These are phyloP conservation scores for Paradisaea rubra DNA, from an alignment of 2,113 vertebrate genomes.

Conservation along the genomic window DNA sequence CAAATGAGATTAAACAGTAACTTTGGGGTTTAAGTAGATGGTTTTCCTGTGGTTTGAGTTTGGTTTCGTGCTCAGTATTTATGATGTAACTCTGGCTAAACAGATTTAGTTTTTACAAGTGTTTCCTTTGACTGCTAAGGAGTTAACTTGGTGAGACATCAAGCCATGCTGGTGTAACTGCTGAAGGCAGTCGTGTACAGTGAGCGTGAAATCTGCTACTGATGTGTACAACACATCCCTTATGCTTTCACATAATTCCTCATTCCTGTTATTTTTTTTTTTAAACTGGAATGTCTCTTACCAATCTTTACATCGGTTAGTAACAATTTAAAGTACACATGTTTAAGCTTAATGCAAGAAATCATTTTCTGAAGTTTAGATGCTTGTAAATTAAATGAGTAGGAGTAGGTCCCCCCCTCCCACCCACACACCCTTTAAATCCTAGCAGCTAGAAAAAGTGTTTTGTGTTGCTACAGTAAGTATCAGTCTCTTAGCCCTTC, in stretches of 20 bases:
- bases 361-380: constrained; percentile 31
- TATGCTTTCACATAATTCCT: background rate
- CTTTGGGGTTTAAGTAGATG: background rate
- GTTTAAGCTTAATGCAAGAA: constrained; percentile 48
- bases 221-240: background rate
- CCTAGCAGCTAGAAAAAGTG: constrained; percentile 53
- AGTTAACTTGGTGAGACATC: background rate
- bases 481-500: constrained; percentile 78
- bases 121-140: background rate
- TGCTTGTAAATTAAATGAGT: constrained; percentile 50
- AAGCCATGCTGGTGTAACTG: background rate
- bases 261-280: background rate
- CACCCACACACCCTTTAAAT: constrained; percentile 51
- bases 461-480: constrained; percentile 58
- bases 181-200: background rate
- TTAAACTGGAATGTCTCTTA: background rate
- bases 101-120: background rate
- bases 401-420: background rate
- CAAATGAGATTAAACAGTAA: background rate
- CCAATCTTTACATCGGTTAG: constrained; percentile 14
- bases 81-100: background rate
- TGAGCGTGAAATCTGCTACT: background rate
- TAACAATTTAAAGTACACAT: constrained; percentile 43
- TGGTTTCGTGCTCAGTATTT: background rate
- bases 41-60: background rate